These are phyloP conservation scores for Bombus vancouverensis DNA, from an alignment of 1,140 invertebrate genomes.

Conservation along the genomic window DNA sequence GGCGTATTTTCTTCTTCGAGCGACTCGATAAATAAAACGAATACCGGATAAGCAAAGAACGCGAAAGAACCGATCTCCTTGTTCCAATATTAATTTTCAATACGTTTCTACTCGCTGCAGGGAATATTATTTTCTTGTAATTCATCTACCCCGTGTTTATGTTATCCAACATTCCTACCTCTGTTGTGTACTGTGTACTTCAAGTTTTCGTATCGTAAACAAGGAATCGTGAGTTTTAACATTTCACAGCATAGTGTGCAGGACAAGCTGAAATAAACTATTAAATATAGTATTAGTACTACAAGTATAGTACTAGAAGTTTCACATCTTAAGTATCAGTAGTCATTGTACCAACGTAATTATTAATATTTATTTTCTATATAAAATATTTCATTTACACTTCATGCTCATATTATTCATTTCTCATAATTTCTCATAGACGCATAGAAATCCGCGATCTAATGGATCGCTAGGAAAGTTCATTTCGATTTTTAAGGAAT, in stretches of 20 bases:
- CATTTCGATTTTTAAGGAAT: too few species aligned
- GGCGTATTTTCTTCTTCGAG: background rate
- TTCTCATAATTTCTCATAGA: too few species aligned
- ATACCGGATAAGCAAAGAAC: background rate
- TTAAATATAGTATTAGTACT: too few species aligned
- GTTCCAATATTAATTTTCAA: background rate
- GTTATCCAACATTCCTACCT: background rate
- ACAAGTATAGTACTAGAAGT: background rate
- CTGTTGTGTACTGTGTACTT: background rate
- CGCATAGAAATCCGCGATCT: too few species aligned
- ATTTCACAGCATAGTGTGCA: background rate
- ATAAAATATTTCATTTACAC: too few species aligned
- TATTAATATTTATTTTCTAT: too few species aligned
- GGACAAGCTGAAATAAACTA: background rate
- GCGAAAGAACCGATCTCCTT: background rate
- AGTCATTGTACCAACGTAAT: too few species aligned
- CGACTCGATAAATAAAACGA: conserved; percentile 14
- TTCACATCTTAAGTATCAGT: background rate
- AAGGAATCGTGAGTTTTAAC: background rate
- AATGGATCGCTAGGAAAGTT: too few species aligned
- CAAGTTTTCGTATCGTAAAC: background rate
- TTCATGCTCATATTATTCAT: too few species aligned
- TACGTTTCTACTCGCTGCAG: too few species aligned
- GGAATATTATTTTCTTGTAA: background rate
- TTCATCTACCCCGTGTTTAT: background rate